These are phyloP conservation scores for Drosophila sproati DNA, from an alignment of 1,140 invertebrate species.

Conservation along the genomic window DNA sequence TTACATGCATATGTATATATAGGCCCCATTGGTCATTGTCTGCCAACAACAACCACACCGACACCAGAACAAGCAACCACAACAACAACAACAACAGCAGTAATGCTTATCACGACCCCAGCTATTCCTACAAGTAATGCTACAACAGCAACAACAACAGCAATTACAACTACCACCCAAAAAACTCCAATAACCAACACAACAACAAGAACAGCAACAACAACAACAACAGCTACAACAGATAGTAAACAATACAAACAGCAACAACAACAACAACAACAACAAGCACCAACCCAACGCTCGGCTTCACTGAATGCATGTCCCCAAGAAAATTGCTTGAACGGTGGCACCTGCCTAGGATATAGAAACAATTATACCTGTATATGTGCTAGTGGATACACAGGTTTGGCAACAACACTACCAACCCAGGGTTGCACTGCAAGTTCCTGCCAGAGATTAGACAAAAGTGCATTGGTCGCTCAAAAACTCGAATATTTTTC, in stretches of 20 bases:
- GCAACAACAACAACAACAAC: slow-evolving; percentile 46
- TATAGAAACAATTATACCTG: slow-evolving; percentile 85
- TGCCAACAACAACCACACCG: slow-evolving; percentile 75
- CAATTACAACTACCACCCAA: slow-evolving; percentile 37
- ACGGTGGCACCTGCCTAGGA: slow-evolving; percentile 85
- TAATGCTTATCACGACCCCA: slow-evolving; percentile 49
- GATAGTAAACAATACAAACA: slow-evolving; percentile 48
- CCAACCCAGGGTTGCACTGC: slow-evolving; percentile 61
- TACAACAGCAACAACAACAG: slow-evolving; percentile 61
- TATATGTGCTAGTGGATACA: slow-evolving; percentile 85
- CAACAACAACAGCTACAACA: slow-evolving; percentile 49
- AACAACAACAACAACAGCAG: slow-evolving; percentile 57
- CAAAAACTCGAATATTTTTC: neutral
- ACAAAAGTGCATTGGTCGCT: neutral
- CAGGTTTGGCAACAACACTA: slow-evolving; percentile 82
- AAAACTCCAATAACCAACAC: slow-evolving; percentile 52
- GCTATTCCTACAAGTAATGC: slow-evolving; percentile 47
- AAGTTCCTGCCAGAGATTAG: slow-evolving; percentile 28
- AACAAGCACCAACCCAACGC: slow-evolving; percentile 60
- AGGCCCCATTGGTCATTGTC: slow-evolving; percentile 83
- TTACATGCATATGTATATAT: slow-evolving; percentile 45
- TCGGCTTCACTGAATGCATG: slow-evolving; percentile 84
- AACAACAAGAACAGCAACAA: slow-evolving; percentile 43
- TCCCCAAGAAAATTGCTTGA: slow-evolving; percentile 83
- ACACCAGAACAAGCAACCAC: slow-evolving; percentile 60